Base-by-base conservation (phyloP, 2,113 vertebrate species). In the Turnix velox region DNA sequence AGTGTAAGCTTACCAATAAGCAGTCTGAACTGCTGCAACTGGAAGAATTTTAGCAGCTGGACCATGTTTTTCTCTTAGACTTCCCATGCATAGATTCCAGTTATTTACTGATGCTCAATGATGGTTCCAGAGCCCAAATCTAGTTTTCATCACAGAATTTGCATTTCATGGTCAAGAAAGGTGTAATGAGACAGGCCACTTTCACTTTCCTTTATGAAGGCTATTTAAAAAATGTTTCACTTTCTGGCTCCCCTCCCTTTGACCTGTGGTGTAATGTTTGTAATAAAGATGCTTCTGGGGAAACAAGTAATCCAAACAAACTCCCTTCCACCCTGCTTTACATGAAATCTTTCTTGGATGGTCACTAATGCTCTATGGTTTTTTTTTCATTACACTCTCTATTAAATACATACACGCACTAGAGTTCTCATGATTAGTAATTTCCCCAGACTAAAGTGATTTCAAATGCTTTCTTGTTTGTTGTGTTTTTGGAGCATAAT, bases 201-300 rank as follows among this genome's bases (percentile, higher is more conserved):
- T 95, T 96, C 95, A 96, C 95, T 96, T 96, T 95, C 87, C 66
- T 87, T 96, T 94, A 91, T 72, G 75, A 92, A 75, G 69, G 78
- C 86, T 95, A 91, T 95, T 96, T 96, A 87, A 49, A 76, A 91
- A 87, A 73, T 43, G 18, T 84, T 93, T 91, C 49, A 62, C 31
- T 91, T 92, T 65, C 84, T 95, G 92, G 91, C 74, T 96, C 57
- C 91, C 87, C 94, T 93, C 77, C 84, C 69, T 93, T 84, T 95
- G 91, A 92, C 91, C 92, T 84, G 62, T 93, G 91, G 69, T 95
- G 94, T 92, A 96, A 95, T 94, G 84, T 94, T 95, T 96, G 96
- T 93, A 93, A 62, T 90, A 92, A 73, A 94, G 86, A 91, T 96
- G 95, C 90, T 95, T 85, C 88, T 93, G 94, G 84, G 94, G 86